Evolutionary conservation across 2,888 invertebrate species (phyloP).

Genomic region (Zonitis immaculata): DNA sequence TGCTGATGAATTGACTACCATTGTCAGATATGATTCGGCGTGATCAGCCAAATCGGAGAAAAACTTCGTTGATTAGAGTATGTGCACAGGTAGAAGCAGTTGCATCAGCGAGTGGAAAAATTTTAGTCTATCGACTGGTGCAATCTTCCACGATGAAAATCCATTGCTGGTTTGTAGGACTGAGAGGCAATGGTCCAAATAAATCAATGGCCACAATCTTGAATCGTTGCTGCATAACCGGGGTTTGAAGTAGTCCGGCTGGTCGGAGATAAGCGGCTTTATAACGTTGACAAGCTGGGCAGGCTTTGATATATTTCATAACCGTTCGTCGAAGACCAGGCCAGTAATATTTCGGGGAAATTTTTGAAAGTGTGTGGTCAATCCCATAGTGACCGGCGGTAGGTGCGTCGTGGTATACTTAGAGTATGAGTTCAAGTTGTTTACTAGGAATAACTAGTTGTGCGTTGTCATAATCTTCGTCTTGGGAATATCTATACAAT

Average conservation of each 20-base stretch:
- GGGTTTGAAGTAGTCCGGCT: conserved; percentile 19
- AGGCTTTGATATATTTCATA: conserved; percentile 15
- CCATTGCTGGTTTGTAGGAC: conserved; percentile 9
- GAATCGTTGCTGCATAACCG: conserved; percentile 14
- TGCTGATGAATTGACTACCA: not conserved
- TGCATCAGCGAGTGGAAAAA: conserved; percentile 22
- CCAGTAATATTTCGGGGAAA: conserved; percentile 21
- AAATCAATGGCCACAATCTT: conserved; percentile 22
- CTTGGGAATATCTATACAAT: conserved; percentile 20
- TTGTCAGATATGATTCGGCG: not conserved
- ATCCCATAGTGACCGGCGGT: conserved; percentile 28
- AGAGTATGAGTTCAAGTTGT: conserved; percentile 10
- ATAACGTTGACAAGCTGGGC: not conserved
- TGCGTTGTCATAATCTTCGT: conserved; percentile 22
- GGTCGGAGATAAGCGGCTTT: conserved; percentile 19
- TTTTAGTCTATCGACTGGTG: conserved; percentile 25
- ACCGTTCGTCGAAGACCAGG: conserved; percentile 13
- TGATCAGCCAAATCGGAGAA: conserved; percentile 20
- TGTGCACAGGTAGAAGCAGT: conserved; percentile 27
- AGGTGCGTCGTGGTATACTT: conserved; percentile 22
- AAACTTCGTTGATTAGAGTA: conserved; percentile 28
- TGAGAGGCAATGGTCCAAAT: conserved; percentile 23
- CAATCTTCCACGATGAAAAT: conserved; percentile 25
- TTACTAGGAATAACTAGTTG: conserved; percentile 24
- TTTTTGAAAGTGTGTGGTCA: conserved; percentile 14